Evolutionary conservation across 1,140 invertebrate species (phyloP).

Genomic region (Colletes gigas): DNA sequence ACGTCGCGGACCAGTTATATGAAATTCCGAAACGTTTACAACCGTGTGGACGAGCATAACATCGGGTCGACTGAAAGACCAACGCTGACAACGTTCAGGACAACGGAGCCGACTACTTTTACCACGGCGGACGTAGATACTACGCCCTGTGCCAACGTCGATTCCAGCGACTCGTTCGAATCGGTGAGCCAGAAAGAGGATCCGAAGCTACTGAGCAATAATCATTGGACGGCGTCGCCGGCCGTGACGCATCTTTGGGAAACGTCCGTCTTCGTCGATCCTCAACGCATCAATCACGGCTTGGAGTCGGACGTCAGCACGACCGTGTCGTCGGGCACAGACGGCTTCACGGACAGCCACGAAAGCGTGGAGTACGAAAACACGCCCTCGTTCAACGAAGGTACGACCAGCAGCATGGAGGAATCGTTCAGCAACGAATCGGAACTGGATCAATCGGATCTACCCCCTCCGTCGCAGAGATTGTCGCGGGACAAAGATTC

Average conservation of each 20-base stretch:
- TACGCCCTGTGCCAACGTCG: neutral
- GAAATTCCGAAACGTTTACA: constrained; percentile 66
- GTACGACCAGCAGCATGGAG: neutral
- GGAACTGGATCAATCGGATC: constrained; percentile 27
- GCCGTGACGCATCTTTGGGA: constrained; percentile 83
- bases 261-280: constrained; percentile 86
- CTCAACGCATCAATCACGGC: constrained; percentile 86
- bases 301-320: constrained; percentile 77
- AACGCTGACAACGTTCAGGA: neutral
- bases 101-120: constrained; percentile 29
- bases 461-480: neutral
- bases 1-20: constrained; percentile 71
- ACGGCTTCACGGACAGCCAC: neutral
- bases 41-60: constrained; percentile 41
- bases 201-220: constrained; percentile 50
- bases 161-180: constrained; percentile 7
- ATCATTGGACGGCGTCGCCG: constrained; percentile 82
- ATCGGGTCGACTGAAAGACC: constrained; percentile 28
- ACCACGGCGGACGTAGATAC: constrained; percentile 27
- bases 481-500: constrained; percentile 71
- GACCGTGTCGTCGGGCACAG: constrained; percentile 13
- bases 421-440: constrained; percentile 38
- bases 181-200: neutral
- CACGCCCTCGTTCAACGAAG: constrained; percentile 38
- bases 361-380: constrained; percentile 53